Evolutionary conservation across 1,140 invertebrate species (phyloP), one percentile per base, ranked within the genome.

Genomic region (Cecropterus lyciades): DNA sequence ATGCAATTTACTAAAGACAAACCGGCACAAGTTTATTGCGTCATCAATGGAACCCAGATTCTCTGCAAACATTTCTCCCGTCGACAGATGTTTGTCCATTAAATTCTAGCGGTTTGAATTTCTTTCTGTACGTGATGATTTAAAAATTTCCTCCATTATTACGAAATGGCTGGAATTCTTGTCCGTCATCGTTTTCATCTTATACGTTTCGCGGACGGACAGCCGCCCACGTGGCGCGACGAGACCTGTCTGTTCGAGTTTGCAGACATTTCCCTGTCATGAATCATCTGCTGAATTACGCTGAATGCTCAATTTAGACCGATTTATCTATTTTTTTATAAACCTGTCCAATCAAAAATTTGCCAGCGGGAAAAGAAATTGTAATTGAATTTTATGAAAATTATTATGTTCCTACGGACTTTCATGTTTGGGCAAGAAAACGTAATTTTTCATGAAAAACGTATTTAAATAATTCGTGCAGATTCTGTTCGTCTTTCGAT

Each of bases 211-310:
- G 42, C 14, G n/a, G 40, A 53, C 53, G 53, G 17, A 42, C 53
- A 13, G 53, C 17, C 53, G 53, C 53, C 37, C 37, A 24, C 37
- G 13, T 30, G 14, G 17, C 0, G 17, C 40, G 40, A 10, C 52
- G 40, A 57, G 53, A 57, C 53, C 40, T 57, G 53, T 57, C 53
- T 57, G 53, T 45, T 45, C 17, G 51, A 37, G 51, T 37, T 53
- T 10, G 60, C 37, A 27, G 17, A 52, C 48, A 46, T 63, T 51
- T 51, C 9, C 37, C 40, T 15, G 53, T 57, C 37, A 43, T 57
- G 53, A 57, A 57, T 57, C 53, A 57, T 33, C 2, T 17, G 9
- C 16, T 20, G 11, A 63, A 60, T 33, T 43, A 51, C 17, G 8
- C 14, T 52, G 7, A 43, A 57, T 20, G 53, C 17, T 20, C 17